Conservation (phyloP, 2,113 vertebrate species). For the Pseudopipra pipra region DNA sequence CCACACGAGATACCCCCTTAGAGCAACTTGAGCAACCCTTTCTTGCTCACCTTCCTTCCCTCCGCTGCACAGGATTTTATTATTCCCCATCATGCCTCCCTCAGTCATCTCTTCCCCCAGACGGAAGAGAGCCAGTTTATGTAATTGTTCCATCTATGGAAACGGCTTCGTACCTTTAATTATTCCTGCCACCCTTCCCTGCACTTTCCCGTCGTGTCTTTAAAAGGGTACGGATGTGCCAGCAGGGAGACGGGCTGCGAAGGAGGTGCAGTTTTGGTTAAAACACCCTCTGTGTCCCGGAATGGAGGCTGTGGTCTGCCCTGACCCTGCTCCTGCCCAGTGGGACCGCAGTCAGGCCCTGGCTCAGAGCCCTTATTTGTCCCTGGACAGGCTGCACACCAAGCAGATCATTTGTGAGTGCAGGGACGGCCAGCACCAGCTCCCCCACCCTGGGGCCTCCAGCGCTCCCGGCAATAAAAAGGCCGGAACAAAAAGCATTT, state of each 20-base stretch:
- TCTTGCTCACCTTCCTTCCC: neutral
- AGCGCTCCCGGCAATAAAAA: neutral
- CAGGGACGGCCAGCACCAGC: neutral
- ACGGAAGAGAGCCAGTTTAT: conserved; percentile 54
- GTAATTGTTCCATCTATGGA: conserved; percentile 70
- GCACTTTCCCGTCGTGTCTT: conserved; percentile 38
- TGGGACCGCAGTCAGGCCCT: neutral
- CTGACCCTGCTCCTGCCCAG: neutral
- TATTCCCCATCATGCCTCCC: conserved; percentile 42
- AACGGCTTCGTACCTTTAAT: conserved; percentile 56
- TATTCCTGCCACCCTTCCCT: conserved; percentile 56
- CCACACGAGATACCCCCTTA: neutral
- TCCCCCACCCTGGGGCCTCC: neutral
- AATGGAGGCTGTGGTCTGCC: neutral
- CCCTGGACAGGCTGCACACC: neutral
- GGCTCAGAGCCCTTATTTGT: neutral
- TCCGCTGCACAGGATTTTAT: neutral
- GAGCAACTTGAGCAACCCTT: neutral
- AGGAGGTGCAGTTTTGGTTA: neutral
- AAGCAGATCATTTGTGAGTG: conserved; percentile 21
- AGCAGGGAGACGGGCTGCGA: neutral
- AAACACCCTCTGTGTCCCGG: neutral
- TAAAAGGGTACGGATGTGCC: conserved; percentile 45
- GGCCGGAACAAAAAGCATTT: neutral
- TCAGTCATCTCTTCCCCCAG: conserved; percentile 62